Evolutionary conservation across 2,797 vertebrate species (phyloP).

Genomic region (Oreochromis grahami): DNA sequence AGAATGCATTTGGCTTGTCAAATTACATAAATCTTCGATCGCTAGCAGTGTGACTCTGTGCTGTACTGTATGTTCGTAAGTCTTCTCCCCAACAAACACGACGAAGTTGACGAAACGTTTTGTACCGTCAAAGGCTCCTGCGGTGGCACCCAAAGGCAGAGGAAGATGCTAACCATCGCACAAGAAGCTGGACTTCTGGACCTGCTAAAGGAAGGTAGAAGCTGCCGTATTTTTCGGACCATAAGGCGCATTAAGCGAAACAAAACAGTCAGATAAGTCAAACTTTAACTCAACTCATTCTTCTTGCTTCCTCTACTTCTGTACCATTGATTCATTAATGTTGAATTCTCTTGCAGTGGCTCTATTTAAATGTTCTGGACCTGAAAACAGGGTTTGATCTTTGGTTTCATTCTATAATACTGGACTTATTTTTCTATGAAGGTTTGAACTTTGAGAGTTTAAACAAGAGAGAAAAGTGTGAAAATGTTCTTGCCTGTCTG

Average conservation of each 20-base stretch:
- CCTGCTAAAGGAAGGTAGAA: accelerated
- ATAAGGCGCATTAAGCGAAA: background rate
- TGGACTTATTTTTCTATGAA: no score
- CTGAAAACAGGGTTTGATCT: no score
- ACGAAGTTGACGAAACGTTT: accelerated
- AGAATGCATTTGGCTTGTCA: accelerated
- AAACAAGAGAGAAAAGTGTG: no score
- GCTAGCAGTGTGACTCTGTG: background rate
- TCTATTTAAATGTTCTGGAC: no score
- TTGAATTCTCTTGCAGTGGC: no score
- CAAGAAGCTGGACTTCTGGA: background rate
- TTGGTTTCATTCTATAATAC: no score
- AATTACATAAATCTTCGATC: accelerated
- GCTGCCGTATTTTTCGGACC: accelerated
- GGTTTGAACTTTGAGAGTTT: no score
- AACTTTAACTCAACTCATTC: no score
- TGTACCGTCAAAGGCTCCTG: accelerated
- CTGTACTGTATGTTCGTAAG: accelerated
- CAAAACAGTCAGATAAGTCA: background rate
- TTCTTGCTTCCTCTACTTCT: no score
- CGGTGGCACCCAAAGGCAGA: accelerated
- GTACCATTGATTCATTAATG: no score
- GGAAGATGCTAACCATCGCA: accelerated
- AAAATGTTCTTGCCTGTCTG: no score
- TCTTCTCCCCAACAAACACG: background rate